Evolutionary conservation across 2,888 invertebrate genomes (phyloP).

Genomic region (Ligdia adustata): DNA sequence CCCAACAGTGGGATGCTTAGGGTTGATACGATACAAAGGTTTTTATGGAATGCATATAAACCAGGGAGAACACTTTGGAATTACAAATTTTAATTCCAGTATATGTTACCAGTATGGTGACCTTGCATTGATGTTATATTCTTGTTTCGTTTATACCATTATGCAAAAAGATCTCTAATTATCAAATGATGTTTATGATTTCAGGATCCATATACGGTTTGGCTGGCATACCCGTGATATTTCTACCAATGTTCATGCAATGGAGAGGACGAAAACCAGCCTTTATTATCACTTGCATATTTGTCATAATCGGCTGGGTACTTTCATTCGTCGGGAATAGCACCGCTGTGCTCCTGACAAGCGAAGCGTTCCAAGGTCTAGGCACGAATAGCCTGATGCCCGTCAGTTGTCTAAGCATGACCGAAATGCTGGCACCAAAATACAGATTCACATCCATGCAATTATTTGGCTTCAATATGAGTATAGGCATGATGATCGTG

Average conservation of each 20-base stretch:
- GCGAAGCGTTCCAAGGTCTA: slow-evolving; percentile 32
- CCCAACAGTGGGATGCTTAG: no score
- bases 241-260: slow-evolving; percentile 32
- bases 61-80: no score
- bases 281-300: slow-evolving; percentile 23
- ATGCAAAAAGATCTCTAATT: no score
- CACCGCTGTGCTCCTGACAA: slow-evolving; percentile 12
- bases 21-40: no score
- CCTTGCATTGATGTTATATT: no score
- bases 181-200: slow-evolving; percentile 2
- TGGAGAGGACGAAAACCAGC: slow-evolving; percentile 30
- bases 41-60: no score
- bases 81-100: no score
- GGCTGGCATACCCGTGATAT: slow-evolving; percentile 29
- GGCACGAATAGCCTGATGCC: slow-evolving; percentile 27
- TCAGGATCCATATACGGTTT: slow-evolving; percentile 34
- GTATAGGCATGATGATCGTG: slow-evolving; percentile 23
- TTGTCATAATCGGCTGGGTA: slow-evolving; percentile 28
- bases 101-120: no score
- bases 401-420: slow-evolving; percentile 23
- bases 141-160: no score
- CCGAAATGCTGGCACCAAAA: slow-evolving; percentile 30
- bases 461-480: slow-evolving; percentile 13
- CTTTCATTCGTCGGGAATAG: slow-evolving; percentile 15
- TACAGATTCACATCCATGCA: slow-evolving; percentile 27